These are phyloP conservation scores for Melanotus villosus DNA, from an alignment of 2,888 invertebrate species.

Conservation along the genomic window DNA sequence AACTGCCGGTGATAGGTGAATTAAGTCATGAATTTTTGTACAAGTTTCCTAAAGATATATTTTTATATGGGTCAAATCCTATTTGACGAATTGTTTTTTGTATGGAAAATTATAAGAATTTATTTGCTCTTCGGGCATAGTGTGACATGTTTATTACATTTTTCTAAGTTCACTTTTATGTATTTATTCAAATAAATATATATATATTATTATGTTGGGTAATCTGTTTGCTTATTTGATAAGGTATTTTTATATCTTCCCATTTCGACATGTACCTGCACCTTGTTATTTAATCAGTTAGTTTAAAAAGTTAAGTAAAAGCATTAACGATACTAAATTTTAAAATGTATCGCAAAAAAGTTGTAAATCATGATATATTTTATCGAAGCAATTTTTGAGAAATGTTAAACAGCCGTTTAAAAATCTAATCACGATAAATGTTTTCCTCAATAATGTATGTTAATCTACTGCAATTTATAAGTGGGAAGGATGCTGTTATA, in stretches of 20 bases:
- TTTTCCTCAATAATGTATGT: too few relatives aligned
- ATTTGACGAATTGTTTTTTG: conserved; percentile 4
- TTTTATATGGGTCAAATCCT: conserved; percentile 36
- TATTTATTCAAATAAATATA: conserved; percentile 26
- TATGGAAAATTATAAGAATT: background rate
- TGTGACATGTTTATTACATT: background rate
- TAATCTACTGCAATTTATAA: too few relatives aligned
- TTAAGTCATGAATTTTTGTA: conserved; percentile 10
- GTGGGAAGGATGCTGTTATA: too few relatives aligned
- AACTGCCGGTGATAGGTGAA: conserved; percentile 16
- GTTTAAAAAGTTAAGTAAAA: background rate
- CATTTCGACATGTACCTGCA: background rate
- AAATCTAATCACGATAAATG: too few relatives aligned
- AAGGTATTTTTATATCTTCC: background rate
- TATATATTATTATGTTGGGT: conserved; percentile 21
- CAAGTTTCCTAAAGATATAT: conserved; percentile 32
- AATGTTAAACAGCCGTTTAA: too few relatives aligned
- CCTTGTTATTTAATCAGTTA: too few relatives aligned
- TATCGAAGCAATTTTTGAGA: too few relatives aligned
- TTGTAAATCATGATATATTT: too few relatives aligned
- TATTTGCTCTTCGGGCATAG: conserved; percentile 6
- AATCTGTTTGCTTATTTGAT: background rate
- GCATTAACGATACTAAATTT: background rate
- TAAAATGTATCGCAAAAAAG: background rate
- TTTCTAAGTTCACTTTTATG: conserved; percentile 12